phyloP scores from a whole-genome alignment of 1,140 invertebrate genomes.

The Limonius californicus region DNA sequence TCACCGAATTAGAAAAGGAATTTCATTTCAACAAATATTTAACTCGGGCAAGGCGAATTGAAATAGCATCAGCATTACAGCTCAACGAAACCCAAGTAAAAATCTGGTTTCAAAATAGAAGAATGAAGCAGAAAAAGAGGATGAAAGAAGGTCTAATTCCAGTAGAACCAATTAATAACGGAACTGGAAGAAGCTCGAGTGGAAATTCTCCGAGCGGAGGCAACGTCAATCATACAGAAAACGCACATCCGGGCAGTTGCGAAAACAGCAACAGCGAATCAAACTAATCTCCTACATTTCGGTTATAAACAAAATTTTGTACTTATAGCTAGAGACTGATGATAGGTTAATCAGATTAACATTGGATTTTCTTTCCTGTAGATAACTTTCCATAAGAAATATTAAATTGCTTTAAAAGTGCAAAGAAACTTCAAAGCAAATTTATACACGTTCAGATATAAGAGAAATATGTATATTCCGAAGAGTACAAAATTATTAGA shows the following conservation, averaged over 20 bases:
- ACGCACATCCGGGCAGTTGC: conserved; percentile 49
- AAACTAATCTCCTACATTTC: conserved; percentile 46
- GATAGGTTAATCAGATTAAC: background rate
- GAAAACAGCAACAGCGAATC: conserved; percentile 62
- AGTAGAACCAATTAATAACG: conserved; percentile 49
- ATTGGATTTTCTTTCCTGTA: background rate
- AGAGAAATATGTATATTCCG: no score
- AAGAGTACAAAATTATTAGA: no score
- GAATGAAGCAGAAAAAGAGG: conserved; percentile 92
- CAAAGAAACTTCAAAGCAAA: background rate
- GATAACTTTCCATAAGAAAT: background rate
- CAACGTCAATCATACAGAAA: conserved; percentile 37
- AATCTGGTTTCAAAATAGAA: conserved; percentile 89
- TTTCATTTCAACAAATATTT: conserved; percentile 99
- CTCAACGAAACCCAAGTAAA: conserved; percentile 96
- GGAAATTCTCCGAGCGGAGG: conserved; percentile 46
- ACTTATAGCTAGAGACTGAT: background rate
- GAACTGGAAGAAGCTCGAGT: conserved; percentile 29
- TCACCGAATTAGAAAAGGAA: conserved; percentile 98
- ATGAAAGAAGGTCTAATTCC: conserved; percentile 86
- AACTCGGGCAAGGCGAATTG: conserved; percentile 91
- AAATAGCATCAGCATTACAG: conserved; percentile 93
- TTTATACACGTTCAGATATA: no score
- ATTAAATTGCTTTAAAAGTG: background rate
- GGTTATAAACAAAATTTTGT: background rate